Conservation (phyloP, 2,113 vertebrate genomes). For the Ardeotis arabs region DNA sequence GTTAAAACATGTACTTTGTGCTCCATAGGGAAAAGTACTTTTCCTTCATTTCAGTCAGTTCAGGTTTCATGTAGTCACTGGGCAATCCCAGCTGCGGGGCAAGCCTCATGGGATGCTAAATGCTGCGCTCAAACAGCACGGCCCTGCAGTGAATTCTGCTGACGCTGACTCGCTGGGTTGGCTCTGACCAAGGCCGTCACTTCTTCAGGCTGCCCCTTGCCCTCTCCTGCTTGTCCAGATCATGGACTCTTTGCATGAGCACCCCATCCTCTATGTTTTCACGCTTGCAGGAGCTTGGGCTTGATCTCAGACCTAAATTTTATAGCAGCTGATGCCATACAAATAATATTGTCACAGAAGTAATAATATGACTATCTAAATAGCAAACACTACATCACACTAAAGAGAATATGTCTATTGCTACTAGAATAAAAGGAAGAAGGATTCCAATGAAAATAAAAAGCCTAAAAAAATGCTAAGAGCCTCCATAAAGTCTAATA, state of each 20-base stretch:
- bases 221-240: not conserved
- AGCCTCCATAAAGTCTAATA: not conserved
- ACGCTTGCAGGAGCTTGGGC: not conserved
- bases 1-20: not conserved
- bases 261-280: accelerated
- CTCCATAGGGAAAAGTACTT: not conserved
- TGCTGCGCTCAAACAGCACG: accelerated
- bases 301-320: not conserved
- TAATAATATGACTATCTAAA: not conserved
- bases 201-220: not conserved
- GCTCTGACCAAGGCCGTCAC: not conserved
- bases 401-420: not conserved
- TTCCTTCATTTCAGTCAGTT: not conserved
- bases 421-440: not conserved
- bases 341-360: not conserved
- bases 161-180: not conserved
- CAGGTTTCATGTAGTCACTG: not conserved
- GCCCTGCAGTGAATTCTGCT: not conserved
- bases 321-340: not conserved
- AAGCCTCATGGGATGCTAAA: not conserved
- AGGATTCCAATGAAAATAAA: not conserved
- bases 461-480: not conserved
- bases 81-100: not conserved
- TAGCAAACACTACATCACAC: not conserved
- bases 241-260: not conserved